Evolutionary conservation across 2,797 vertebrate genomes (phyloP).

Genomic region (Spea hammondii): DNA sequence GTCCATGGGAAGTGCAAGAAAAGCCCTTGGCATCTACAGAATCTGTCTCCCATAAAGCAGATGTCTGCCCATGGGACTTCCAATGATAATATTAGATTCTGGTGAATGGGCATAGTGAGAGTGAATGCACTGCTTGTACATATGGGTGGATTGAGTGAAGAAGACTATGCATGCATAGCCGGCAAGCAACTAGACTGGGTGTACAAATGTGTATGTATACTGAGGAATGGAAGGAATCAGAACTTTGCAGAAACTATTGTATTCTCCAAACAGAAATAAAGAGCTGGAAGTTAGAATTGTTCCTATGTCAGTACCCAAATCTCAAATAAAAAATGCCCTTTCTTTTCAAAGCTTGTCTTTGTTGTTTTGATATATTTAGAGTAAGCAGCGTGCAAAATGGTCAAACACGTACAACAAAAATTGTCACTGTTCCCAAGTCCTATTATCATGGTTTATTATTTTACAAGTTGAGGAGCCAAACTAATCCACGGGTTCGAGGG

Average conservation of each 20-base stretch:
- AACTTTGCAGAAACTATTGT: conserved; percentile 5
- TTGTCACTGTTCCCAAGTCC: too few species aligned
- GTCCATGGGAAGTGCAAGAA: conserved; percentile 55
- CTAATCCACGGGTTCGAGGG: too few species aligned
- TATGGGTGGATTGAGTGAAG: not conserved
- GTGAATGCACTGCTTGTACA: not conserved
- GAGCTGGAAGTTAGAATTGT: conserved; percentile 4
- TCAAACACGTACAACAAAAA: too few species aligned
- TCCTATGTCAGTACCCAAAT: conserved; percentile 23
- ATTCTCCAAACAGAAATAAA: conserved; percentile 7
- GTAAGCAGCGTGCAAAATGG: not conserved
- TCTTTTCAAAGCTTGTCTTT: conserved; percentile 25
- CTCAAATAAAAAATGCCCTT: conserved; percentile 1
- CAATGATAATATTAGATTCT: conserved; percentile 44
- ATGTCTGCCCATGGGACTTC: conserved; percentile 57
- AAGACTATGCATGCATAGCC: not conserved
- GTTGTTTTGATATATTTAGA: not conserved
- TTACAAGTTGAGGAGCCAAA: too few species aligned
- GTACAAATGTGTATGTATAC: not conserved
- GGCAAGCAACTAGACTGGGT: not conserved
- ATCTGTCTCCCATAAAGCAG: not conserved
- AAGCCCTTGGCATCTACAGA: not conserved
- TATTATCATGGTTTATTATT: too few species aligned
- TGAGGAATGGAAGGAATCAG: not conserved
- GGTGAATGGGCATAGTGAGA: not conserved